phyloP scores from a whole-genome alignment of 2,888 invertebrate genomes.

The Zygaena filipendulae region DNA sequence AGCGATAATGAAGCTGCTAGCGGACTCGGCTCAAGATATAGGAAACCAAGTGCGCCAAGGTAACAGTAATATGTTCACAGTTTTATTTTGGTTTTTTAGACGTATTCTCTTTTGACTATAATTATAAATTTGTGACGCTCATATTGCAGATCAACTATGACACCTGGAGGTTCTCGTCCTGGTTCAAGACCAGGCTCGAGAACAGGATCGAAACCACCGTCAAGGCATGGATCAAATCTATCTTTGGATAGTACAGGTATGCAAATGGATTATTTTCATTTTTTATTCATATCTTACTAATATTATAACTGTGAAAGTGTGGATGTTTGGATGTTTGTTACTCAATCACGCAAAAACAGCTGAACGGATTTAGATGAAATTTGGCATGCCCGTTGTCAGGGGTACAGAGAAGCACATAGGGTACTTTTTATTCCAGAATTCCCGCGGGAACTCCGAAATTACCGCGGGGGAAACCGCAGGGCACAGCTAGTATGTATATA shows the following conservation, averaged over 20 bases:
- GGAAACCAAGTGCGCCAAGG: conserved; percentile 74
- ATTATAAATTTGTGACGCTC: too few relatives aligned
- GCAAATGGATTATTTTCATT: conserved; percentile 3
- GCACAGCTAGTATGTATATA: too few relatives aligned
- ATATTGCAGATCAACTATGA: conserved; percentile 71
- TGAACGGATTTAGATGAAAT: too few relatives aligned
- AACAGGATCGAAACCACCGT: conserved; percentile 91
- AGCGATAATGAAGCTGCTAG: conserved; percentile 88
- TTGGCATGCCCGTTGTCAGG: too few relatives aligned
- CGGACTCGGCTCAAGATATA: conserved; percentile 73
- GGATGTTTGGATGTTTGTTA: too few relatives aligned
- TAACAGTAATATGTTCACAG: conserved; percentile 15
- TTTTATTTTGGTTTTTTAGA: neutral
- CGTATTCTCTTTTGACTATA: too few relatives aligned
- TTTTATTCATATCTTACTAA: conserved; percentile 2
- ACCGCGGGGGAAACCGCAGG: too few relatives aligned
- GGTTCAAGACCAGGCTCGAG: conserved; percentile 87
- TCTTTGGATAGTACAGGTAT: conserved; percentile 90
- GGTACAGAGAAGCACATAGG: too few relatives aligned
- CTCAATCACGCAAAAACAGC: too few relatives aligned
- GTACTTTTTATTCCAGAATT: too few relatives aligned
- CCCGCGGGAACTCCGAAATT: too few relatives aligned
- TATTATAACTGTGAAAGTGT: too few relatives aligned
- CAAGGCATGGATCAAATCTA: conserved; percentile 91
- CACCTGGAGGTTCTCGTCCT: conserved; percentile 86